These are phyloP conservation scores for Tenthredo distinguenda DNA, from an alignment of 2,888 invertebrate genomes.

Conservation along the genomic window DNA sequence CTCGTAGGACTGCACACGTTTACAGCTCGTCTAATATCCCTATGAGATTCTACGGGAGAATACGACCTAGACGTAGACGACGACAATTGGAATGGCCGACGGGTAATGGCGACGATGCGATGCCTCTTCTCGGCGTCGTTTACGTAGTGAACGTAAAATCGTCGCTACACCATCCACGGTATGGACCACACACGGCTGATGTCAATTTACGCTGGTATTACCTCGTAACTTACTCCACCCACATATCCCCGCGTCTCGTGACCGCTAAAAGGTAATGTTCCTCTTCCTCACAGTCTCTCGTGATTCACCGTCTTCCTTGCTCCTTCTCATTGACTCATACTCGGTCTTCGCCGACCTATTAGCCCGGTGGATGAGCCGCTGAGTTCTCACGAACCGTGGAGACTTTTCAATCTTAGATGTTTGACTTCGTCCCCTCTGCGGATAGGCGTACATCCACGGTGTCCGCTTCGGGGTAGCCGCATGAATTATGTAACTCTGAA, in stretches of 20 bases:
- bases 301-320: not conserved
- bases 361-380: not conserved
- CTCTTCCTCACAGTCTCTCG: not conserved
- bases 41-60: constrained; percentile 6
- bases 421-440: constrained; percentile 37
- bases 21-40: not conserved
- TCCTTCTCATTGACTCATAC: not conserved
- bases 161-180: not conserved
- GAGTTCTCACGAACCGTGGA: not conserved
- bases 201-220: constrained; percentile 64
- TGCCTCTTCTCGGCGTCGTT: constrained; percentile 6
- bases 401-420: constrained; percentile 15
- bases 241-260: constrained; percentile 54
- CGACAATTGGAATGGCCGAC: constrained; percentile 42
- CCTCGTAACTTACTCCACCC: constrained; percentile 62
- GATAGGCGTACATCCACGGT: not conserved
- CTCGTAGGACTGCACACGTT: not conserved
- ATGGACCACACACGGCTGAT: constrained; percentile 58
- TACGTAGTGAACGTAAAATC: constrained; percentile 39
- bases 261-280: constrained; percentile 46
- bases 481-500: constrained; percentile 71
- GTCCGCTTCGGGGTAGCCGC: constrained; percentile 50
- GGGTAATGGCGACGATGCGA: constrained; percentile 7
- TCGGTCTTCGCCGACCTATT: not conserved
- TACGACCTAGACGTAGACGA: not conserved